Evolutionary conservation across 1,140 invertebrate species (phyloP).

Genomic region (Polypedilum pembai): DNA sequence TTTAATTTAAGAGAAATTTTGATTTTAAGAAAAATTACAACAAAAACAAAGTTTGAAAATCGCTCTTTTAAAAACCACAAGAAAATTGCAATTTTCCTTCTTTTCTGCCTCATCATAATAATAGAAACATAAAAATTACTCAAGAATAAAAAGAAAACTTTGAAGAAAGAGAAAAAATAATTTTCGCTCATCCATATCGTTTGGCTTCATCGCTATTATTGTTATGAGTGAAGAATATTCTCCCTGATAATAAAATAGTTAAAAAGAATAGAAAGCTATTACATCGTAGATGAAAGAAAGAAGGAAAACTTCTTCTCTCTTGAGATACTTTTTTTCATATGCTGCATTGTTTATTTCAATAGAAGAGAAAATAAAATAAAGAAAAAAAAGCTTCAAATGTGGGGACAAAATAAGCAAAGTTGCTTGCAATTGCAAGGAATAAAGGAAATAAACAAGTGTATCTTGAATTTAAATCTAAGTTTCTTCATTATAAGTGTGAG

Average conservation of each 20-base stretch:
- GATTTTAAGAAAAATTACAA: no score
- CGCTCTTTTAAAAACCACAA: no score
- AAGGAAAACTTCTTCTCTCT: constrained; percentile 17
- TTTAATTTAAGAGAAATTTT: no score
- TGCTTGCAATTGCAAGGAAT: not conserved
- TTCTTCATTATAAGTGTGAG: constrained; percentile 23
- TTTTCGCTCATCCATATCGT: not conserved
- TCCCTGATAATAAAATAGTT: constrained; percentile 19
- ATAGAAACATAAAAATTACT: constrained; percentile 7
- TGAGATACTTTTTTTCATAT: constrained; percentile 17
- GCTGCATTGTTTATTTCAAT: constrained; percentile 13
- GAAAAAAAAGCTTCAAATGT: not conserved
- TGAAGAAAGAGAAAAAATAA: not conserved
- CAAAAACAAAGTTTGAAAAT: no score
- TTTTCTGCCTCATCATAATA: no score
- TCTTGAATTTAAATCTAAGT: constrained; percentile 25
- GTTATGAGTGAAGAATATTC: not conserved
- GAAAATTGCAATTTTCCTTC: no score
- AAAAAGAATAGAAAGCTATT: not conserved
- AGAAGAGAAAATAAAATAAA: not conserved
- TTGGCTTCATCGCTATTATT: not conserved
- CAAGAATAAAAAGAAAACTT: not conserved
- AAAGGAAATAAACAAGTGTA: constrained; percentile 24
- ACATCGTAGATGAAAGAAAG: constrained; percentile 3
- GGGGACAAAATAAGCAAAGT: not conserved